Evolutionary conservation across 2,888 invertebrate species (phyloP), one percentile per base, ranked within the genome.

Genomic region (Eristalinus sepulchralis): DNA sequence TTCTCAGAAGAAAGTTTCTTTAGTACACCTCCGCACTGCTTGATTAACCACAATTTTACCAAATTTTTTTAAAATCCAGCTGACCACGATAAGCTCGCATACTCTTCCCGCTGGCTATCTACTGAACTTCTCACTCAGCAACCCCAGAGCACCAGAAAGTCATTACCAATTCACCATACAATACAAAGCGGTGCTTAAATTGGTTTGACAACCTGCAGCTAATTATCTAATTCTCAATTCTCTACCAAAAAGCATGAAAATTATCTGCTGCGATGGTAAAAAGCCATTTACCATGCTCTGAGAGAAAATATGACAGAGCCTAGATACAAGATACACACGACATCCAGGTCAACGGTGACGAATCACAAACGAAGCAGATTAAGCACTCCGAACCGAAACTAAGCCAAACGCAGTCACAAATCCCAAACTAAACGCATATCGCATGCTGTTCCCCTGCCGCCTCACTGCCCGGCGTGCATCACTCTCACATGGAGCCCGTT

Each of bases 331-430:
- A 57, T 24, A 4, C 13, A 70, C 11, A 17, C 36, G 39, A 17
- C 53, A 82, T 72, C 24, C 85, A 73, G 85, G 78, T 67, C 82
- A 86, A 62, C 66, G 55, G 70, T 78, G 70, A 86, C 86, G 75
- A 86, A 86, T 82, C 47, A 68, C 73, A 78, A 78, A 63, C 60
- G 53, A 47, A 47, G 17, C 64, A 72, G 77, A 82, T 68, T 73
- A 55, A 72, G 53, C 64, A 76, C 36, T 63, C 20, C 53, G 55
- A 36, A 47, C 53, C 72, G 72, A 82, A 77, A 73, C 71, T 71
- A 62, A 78, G 57, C 62, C 62, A 72, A 47, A 73, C 80, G 77
- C 81, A 80, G 72, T 63, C 63, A 78, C 47, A 78, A 72, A 73
- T 64, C 82, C 63, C 9, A 57, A 17, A 33, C 55, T n/a, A 78